Percentiles rank a stretch among this genome's conserved stretches.
phyloP scores from a whole-genome alignment of 1,140 invertebrate species.

The Heterodera schachtii region DNA sequence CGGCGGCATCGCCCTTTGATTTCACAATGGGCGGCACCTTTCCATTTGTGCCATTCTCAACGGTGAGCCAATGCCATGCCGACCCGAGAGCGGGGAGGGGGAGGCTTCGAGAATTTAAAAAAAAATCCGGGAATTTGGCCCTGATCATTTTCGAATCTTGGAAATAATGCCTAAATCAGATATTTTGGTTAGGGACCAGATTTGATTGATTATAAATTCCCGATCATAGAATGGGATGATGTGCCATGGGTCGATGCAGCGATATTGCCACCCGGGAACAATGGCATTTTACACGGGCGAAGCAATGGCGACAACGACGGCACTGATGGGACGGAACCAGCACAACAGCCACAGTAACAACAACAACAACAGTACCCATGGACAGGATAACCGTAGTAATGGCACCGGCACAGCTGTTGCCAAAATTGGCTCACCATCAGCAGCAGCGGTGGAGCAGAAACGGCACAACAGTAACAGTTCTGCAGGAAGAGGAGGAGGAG shows the following conservation, averaged over 20 bases:
- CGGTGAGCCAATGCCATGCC: background rate
- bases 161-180: background rate
- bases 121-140: no score
- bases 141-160: no score
- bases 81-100: background rate
- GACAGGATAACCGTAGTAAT: background rate
- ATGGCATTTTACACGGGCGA: background rate
- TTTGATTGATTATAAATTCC: background rate
- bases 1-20: background rate
- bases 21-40: constrained; percentile 4
- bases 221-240: background rate
- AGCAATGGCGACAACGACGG: background rate
- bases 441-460: no score
- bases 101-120: background rate
- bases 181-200: background rate
- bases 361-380: background rate
- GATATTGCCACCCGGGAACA: constrained; percentile 1
- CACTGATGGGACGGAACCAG: background rate
- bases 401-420: background rate
- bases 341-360: background rate
- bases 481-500: no score
- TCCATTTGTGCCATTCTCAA: constrained; percentile 2
- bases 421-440: no score
- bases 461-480: no score
- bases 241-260: constrained; percentile 3